These are phyloP conservation scores for Meandrusa payeni DNA, from an alignment of 2,888 invertebrate species.

Conservation along the genomic window DNA sequence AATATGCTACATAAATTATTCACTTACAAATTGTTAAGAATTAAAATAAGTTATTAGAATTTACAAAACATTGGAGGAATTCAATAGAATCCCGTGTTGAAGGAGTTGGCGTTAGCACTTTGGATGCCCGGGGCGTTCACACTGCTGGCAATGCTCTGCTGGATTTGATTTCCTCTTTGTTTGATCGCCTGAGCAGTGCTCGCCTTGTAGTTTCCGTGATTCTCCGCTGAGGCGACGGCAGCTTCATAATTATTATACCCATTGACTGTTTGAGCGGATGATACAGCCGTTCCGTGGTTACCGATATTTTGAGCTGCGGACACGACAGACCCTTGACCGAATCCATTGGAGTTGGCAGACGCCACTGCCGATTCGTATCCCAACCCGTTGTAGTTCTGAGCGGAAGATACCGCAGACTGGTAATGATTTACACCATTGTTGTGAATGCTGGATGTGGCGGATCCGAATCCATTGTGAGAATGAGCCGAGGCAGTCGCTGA, in stretches of 20 bases:
- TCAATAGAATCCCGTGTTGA: constrained; percentile 56
- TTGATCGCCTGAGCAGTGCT: constrained; percentile 55
- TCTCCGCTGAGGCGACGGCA: constrained; percentile 56
- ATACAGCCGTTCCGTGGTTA: constrained; percentile 41
- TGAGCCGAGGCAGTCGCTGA: constrained; percentile 52
- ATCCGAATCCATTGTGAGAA: constrained; percentile 41
- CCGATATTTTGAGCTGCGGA: constrained; percentile 45
- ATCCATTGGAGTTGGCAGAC: constrained; percentile 33
- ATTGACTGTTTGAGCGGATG: constrained; percentile 41
- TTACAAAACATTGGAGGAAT: constrained; percentile 16
- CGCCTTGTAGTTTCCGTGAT: constrained; percentile 43
- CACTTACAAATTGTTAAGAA: no score
- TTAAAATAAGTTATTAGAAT: constrained; percentile 20
- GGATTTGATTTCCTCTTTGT: constrained; percentile 43
- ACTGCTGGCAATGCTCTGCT: constrained; percentile 55
- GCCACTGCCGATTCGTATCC: constrained; percentile 39
- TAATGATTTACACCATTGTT: constrained; percentile 36
- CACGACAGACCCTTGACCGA: constrained; percentile 45
- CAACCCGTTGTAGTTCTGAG: constrained; percentile 37
- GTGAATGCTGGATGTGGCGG: constrained; percentile 39
- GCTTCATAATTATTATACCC: constrained; percentile 38
- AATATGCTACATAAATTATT: no score
- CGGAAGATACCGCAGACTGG: constrained; percentile 41
- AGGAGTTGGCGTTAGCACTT: constrained; percentile 54
- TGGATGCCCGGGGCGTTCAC: constrained; percentile 56